Conservation (phyloP, 2,797 vertebrate genomes). For the Bradypodion ventrale region DNA sequence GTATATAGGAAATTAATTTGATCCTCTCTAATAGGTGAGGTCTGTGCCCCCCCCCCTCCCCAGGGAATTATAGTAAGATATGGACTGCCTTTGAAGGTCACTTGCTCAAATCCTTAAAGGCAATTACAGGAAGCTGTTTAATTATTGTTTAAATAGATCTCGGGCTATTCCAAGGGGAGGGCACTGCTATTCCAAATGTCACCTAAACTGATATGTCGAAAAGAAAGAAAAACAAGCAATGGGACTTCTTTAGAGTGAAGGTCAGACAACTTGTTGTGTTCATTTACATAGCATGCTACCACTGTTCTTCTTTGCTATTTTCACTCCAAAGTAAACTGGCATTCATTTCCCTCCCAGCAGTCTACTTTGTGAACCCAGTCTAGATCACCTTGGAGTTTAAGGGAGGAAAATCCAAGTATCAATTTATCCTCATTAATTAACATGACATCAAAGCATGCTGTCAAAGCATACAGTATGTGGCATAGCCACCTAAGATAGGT, state of each 20-base stretch:
- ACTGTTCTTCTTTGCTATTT: not conserved
- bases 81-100: constrained; percentile 23
- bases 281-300: not conserved
- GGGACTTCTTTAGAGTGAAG: not conserved
- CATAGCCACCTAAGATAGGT: too few relatives aligned
- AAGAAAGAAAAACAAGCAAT: not conserved
- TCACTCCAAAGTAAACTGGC: not conserved
- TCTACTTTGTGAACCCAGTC: not conserved
- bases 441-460: too few relatives aligned
- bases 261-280: not conserved
- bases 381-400: not conserved
- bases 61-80: not conserved
- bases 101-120: not conserved
- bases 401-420: too few relatives aligned
- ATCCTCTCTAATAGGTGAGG: constrained; percentile 25
- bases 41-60: constrained; percentile 11
- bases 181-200: not conserved
- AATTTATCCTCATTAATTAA: too few relatives aligned
- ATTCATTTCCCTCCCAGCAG: too few relatives aligned
- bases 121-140: not conserved
- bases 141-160: constrained; percentile 20
- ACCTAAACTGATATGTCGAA: not conserved
- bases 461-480: too few relatives aligned
- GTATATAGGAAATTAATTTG: constrained; percentile 34
- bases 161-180: not conserved